Conservation (phyloP, 2,113 vertebrate genomes). For the Mixornis gularis region DNA sequence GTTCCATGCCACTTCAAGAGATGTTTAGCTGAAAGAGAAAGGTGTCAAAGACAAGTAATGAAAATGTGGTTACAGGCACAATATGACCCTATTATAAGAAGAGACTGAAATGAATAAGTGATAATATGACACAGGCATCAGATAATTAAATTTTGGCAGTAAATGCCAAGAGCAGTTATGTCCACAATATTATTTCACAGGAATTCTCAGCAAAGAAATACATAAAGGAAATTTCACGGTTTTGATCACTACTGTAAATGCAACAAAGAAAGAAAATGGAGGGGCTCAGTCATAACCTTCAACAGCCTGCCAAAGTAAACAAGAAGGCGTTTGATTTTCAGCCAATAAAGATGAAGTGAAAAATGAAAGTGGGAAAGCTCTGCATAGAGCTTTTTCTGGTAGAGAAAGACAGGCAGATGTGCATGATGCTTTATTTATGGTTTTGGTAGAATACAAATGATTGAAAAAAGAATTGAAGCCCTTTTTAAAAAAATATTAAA, state of each 20-base stretch:
- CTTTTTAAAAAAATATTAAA: neutral
- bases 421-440: neutral
- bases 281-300: slow-evolving; percentile 5
- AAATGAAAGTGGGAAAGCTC: slow-evolving; percentile 13
- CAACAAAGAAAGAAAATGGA: slow-evolving; percentile 17
- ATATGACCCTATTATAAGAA: neutral
- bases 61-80: slow-evolving; percentile 6
- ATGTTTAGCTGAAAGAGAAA: slow-evolving; percentile 21
- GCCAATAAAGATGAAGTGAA: slow-evolving; percentile 26
- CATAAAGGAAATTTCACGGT: neutral
- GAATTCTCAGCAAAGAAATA: slow-evolving; percentile 8
- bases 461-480: neutral
- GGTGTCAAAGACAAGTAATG: slow-evolving; percentile 21
- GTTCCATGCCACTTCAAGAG: neutral
- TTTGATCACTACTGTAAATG: slow-evolving; percentile 22
- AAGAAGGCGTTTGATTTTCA: slow-evolving; percentile 30
- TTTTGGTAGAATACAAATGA: neutral
- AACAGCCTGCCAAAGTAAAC: slow-evolving; percentile 42
- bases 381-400: neutral
- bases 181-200: neutral
- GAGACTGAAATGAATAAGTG: slow-evolving; percentile 10
- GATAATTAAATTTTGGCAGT: slow-evolving; percentile 20
- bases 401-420: neutral
- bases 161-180: neutral
- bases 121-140: slow-evolving; percentile 15